phyloP scores from a whole-genome alignment of 1,140 invertebrate species.

The Adoxophyes honmai region DNA sequence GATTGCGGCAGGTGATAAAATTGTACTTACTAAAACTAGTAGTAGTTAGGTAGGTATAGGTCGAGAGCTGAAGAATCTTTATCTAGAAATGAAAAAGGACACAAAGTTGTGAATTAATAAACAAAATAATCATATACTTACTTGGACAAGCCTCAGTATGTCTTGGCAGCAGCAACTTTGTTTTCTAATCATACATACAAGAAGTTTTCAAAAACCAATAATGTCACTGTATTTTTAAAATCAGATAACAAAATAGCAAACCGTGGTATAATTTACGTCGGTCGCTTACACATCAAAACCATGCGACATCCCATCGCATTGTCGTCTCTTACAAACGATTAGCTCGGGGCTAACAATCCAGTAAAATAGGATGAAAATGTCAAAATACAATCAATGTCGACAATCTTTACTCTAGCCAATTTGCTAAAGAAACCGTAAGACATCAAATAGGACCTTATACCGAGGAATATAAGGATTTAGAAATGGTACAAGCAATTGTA shows the following conservation, averaged over 20 bases:
- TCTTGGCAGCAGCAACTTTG: too few species aligned
- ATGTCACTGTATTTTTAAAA: not conserved
- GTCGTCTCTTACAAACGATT: conserved; percentile 56
- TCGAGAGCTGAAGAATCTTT: too few species aligned
- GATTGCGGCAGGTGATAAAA: too few species aligned
- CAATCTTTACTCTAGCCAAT: conserved; percentile 41
- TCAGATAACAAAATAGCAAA: conserved; percentile 2
- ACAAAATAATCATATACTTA: too few species aligned
- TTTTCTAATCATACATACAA: too few species aligned
- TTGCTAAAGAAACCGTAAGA: conserved; percentile 12
- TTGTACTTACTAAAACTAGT: too few species aligned
- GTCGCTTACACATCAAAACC: conserved; percentile 13
- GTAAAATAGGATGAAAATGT: conserved; percentile 71
- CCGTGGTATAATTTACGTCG: not conserved
- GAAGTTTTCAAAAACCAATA: too few species aligned
- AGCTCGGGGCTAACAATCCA: conserved; percentile 51
- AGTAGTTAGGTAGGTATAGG: too few species aligned
- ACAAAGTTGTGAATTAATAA: too few species aligned
- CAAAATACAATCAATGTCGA: conserved; percentile 68
- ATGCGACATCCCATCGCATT: conserved; percentile 33
- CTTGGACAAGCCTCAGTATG: too few species aligned
- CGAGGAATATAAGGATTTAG: conserved; percentile 11
- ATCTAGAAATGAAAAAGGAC: too few species aligned
- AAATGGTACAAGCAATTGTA: conserved; percentile 11
- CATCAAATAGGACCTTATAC: conserved; percentile 22